These are phyloP conservation scores for Spea hammondii DNA, from an alignment of 2,797 vertebrate genomes.

Conservation along the genomic window DNA sequence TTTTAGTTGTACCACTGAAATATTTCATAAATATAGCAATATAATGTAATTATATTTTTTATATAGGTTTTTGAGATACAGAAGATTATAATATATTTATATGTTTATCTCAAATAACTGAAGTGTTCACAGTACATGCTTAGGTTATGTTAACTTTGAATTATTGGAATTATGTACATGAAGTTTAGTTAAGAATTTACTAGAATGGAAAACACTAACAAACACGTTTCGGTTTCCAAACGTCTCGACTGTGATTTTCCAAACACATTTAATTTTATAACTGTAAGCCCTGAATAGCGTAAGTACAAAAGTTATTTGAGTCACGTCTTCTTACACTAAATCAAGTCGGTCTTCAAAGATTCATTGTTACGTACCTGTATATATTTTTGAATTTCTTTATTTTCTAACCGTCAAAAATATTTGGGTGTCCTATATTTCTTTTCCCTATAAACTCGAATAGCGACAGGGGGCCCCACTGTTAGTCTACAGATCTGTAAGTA, in stretches of 20 bases:
- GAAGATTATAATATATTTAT: too few species aligned
- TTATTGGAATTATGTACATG: slow-evolving; percentile 2
- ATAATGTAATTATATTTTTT: too few species aligned
- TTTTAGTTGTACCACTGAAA: too few species aligned
- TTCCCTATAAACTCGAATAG: background rate
- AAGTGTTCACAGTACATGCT: too few species aligned
- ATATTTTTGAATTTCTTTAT: slow-evolving; percentile 17
- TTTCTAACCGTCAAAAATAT: slow-evolving; percentile 37
- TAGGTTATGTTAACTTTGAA: background rate
- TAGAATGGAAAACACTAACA: background rate
- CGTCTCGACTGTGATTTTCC: background rate
- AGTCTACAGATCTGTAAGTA: too few species aligned
- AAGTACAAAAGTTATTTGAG: slow-evolving; percentile 18
- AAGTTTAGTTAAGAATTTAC: background rate
- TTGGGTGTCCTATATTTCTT: slow-evolving; percentile 33
- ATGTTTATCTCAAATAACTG: too few species aligned
- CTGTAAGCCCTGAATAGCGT: background rate
- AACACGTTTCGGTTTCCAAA: background rate
- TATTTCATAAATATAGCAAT: too few species aligned
- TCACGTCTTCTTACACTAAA: slow-evolving; percentile 16
- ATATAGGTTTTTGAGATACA: too few species aligned
- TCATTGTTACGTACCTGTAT: slow-evolving; percentile 11
- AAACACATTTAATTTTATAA: background rate
- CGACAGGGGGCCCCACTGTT: too few species aligned
- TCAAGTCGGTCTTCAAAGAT: slow-evolving; percentile 15